Base-by-base conservation (phyloP, 2,797 vertebrate genomes). In the Pagetopsis macropterus region DNA sequence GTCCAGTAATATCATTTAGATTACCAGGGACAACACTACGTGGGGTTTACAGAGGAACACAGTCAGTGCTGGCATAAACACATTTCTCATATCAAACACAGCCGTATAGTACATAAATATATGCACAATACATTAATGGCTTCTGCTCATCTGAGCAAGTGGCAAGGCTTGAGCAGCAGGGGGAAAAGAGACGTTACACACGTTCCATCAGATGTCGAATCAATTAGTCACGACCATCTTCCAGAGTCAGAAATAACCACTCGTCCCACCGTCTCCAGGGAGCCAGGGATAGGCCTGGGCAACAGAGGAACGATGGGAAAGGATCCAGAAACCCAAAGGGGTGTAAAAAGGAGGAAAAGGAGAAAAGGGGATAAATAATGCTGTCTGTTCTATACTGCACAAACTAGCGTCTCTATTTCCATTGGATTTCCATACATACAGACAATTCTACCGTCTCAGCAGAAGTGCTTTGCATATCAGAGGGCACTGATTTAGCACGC, bases 141-240 rank as follows among this genome's bases (percentile, higher is more conserved):
- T 88, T 62, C 70, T 65, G 86, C 87, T 90, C 86, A 81, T 88
- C 87, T 89, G 86, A 89, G 87, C 83, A 80, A 91, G 79, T 87
- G 90, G 89, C 82, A 73, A 83, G 74, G 82, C 84, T 78, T 16
- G 79, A 77, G 86, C 82, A 67, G 81, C 81, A 31, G 68, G 37
- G 85, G 85, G 70, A 79, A 89, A 27, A 89, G 88, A 91, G 89
- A 91, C 82, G 74, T 91, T 92, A 89, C 84, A 79, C 80, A 75
- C 84, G 83, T 91, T 92, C 91, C 90, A 93, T 93, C 90, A 91
- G 89, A 94, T 91, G 92, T 91, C 85, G 87, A 93, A 93, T 93
- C 92, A 93, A 93, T 93, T 93, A 93, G 91, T 92, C 91, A 91
- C 90, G 65, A 93, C 91, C 86, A 82, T 89, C 90, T 92, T 91